Percentiles rank a stretch among this genome's conserved stretches.
phyloP scores from a whole-genome alignment of 2,888 invertebrate species.

The Anthophora plumipes region DNA sequence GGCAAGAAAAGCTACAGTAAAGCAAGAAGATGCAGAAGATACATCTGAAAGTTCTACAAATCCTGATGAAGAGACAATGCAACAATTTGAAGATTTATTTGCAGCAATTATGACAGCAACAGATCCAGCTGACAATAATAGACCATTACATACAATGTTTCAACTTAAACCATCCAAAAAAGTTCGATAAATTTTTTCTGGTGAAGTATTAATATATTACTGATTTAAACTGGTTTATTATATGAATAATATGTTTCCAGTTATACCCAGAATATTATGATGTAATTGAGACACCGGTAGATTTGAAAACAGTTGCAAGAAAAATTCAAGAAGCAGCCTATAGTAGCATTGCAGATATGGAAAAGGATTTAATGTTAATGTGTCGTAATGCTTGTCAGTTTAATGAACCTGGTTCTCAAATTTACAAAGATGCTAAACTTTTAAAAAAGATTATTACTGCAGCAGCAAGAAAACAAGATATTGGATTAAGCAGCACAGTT shows the following conservation, averaged over 20 bases:
- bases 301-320: constrained; percentile 95
- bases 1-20: constrained; percentile 79
- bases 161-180: constrained; percentile 96
- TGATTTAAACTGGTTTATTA: constrained; percentile 15
- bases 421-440: constrained; percentile 97
- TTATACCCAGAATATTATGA: constrained; percentile 98
- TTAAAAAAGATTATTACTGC: constrained; percentile 90
- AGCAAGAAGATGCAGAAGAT: constrained; percentile 88
- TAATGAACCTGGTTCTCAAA: constrained; percentile 98
- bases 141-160: constrained; percentile 94
- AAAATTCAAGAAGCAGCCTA: constrained; percentile 96
- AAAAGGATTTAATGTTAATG: constrained; percentile 95
- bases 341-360: constrained; percentile 91
- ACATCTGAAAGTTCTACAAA: constrained; percentile 90
- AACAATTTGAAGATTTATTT: constrained; percentile 95
- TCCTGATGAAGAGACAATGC: constrained; percentile 90
- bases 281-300: constrained; percentile 97
- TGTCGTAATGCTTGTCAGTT: constrained; percentile 97
- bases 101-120: constrained; percentile 94
- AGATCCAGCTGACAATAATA: constrained; percentile 89
- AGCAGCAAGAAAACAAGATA: constrained; percentile 81
- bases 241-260: constrained; percentile 77
- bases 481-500: constrained; percentile 70
- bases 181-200: constrained; percentile 79
- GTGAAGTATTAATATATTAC: constrained; percentile 15